These are phyloP conservation scores for Aplochiton taeniatus DNA, from an alignment of 2,797 vertebrate species.

Conservation along the genomic window DNA sequence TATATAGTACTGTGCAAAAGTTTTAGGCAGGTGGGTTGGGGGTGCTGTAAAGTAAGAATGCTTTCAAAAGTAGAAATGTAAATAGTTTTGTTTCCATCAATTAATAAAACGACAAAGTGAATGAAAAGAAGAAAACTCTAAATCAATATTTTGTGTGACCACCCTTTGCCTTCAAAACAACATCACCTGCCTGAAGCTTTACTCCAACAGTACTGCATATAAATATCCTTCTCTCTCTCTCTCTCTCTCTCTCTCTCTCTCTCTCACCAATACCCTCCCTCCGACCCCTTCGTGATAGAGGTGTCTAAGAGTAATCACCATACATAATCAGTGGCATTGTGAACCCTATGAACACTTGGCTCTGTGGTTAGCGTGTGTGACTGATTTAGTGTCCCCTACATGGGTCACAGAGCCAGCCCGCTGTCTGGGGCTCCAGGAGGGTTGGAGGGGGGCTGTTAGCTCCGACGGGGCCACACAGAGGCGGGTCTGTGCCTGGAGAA, in stretches of 20 bases:
- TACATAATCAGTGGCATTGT: constrained; percentile 47
- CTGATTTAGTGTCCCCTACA: constrained; percentile 42
- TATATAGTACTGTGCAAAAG: no score
- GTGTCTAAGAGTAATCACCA: constrained; percentile 45
- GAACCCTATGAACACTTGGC: constrained; percentile 34
- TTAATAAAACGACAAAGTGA: no score
- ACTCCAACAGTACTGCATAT: no score
- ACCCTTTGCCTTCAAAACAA: constrained; percentile 24
- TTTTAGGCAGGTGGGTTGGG: no score
- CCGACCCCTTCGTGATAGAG: constrained; percentile 20
- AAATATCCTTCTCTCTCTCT: no score
- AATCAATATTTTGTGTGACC: constrained; percentile 20
- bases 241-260: no score
- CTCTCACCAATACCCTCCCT: constrained; percentile 16
- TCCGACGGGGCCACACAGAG: constrained; percentile 63
- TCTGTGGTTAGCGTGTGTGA: not conserved
- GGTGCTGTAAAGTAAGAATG: no score
- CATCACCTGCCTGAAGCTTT: constrained; percentile 1
- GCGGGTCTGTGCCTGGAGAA: constrained; percentile 64
- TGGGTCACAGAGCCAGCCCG: constrained; percentile 63
- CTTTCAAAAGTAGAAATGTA: no score
- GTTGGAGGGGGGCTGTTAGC: constrained; percentile 51
- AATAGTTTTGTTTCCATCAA: no score
- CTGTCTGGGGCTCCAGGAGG: constrained; percentile 55
- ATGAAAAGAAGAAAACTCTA: no score